Conservation (phyloP, 53 echinoderm and acorn worm genomes). For the Crossaster papposus region DNA sequence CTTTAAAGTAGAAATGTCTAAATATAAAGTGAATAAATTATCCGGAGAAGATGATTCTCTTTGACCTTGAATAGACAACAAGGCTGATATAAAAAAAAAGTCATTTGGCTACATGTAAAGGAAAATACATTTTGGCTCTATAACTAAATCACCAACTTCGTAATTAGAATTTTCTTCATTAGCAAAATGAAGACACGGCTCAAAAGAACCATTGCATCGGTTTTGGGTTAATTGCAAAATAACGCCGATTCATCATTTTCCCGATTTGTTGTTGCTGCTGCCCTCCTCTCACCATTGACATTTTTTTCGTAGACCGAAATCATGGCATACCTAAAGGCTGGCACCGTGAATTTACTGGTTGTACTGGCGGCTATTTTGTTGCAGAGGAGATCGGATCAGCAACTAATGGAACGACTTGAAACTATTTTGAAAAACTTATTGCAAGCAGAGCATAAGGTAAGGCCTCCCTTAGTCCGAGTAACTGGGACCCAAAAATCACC, state of each 20-base stretch:
- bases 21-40: too few relatives aligned
- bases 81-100: too few relatives aligned
- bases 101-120: too few relatives aligned
- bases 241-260: constrained; percentile 38
- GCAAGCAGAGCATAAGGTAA: constrained; percentile 74
- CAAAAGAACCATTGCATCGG: too few relatives aligned
- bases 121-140: too few relatives aligned
- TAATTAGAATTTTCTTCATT: too few relatives aligned
- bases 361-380: constrained; percentile 71
- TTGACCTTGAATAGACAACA: too few relatives aligned
- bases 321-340: constrained; percentile 45
- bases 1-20: background rate
- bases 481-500: too few relatives aligned
- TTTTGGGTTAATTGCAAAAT: background rate
- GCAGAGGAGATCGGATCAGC: constrained; percentile 62
- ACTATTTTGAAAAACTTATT: constrained; percentile 70
- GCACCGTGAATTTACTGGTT: constrained; percentile 42
- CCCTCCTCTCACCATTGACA: background rate
- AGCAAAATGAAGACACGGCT: too few relatives aligned
- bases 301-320: background rate
- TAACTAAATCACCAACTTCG: too few relatives aligned
- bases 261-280: background rate
- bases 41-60: too few relatives aligned
- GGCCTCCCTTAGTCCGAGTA: too few relatives aligned
- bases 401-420: constrained; percentile 68